Evolutionary conservation across 1,140 invertebrate species (phyloP).

Genomic region (Carcinoscorpius rotundicauda): DNA sequence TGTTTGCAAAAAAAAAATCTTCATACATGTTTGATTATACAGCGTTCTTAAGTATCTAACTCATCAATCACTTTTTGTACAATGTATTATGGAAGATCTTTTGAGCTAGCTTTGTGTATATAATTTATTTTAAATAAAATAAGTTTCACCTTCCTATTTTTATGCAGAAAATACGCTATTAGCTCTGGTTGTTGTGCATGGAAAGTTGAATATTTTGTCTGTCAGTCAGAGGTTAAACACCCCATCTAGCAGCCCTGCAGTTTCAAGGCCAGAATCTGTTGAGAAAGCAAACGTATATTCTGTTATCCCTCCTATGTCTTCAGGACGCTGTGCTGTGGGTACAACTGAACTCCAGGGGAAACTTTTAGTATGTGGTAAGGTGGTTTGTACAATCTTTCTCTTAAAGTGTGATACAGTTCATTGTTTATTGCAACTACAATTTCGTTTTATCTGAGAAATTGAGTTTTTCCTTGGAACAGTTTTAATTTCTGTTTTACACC

Average conservation of each 20-base stretch:
- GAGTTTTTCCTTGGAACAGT: conserved; percentile 8
- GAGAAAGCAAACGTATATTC: conserved; percentile 19
- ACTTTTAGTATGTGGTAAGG: conserved; percentile 57
- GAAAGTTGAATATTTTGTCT: conserved; percentile 48
- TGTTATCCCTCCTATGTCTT: conserved; percentile 48
- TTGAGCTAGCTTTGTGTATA: too few relatives aligned
- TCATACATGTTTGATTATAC: too few relatives aligned
- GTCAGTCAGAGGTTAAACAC: conserved; percentile 46
- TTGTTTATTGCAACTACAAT: too few relatives aligned
- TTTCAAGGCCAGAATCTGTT: conserved; percentile 19
- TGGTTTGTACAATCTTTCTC: background rate
- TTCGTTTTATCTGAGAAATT: too few relatives aligned
- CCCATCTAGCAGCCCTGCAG: conserved; percentile 28
- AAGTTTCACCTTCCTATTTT: conserved; percentile 18
- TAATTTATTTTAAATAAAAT: too few relatives aligned
- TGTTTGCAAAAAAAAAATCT: too few relatives aligned
- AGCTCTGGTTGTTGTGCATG: conserved; percentile 50
- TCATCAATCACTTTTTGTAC: too few relatives aligned
- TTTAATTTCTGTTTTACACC: conserved; percentile 24
- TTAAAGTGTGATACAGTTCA: background rate
- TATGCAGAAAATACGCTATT: conserved; percentile 48
- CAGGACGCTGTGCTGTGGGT: conserved; percentile 57
- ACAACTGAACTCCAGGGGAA: conserved; percentile 51
- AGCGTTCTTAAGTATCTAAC: too few relatives aligned
- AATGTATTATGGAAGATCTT: too few relatives aligned